These are phyloP conservation scores for Thripadectes ignobilis DNA, from an alignment of 2,797 vertebrate genomes.

Conservation along the genomic window DNA sequence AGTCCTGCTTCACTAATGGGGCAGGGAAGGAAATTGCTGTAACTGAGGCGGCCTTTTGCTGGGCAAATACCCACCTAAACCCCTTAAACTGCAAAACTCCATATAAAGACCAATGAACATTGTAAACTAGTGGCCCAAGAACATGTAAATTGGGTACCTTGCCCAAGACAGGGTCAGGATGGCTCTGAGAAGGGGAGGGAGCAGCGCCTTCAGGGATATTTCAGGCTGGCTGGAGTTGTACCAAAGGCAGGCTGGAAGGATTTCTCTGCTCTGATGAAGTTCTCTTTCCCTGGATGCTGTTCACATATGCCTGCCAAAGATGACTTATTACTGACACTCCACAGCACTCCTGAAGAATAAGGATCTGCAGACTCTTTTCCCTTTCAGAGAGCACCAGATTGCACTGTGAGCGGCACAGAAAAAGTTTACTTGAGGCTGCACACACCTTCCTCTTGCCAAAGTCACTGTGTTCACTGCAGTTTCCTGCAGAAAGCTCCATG, in stretches of 20 bases:
- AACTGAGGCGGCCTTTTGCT: neutral
- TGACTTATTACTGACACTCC: neutral
- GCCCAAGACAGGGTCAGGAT: neutral
- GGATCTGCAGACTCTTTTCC: neutral
- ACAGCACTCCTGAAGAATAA: neutral
- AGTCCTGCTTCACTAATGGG: neutral
- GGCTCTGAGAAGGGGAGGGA: neutral
- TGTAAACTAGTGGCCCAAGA: neutral
- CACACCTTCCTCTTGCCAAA: neutral
- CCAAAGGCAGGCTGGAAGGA: neutral
- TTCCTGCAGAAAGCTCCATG: neutral
- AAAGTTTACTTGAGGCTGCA: neutral
- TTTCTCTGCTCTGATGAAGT: neutral
- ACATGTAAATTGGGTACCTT: neutral
- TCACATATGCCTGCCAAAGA: neutral
- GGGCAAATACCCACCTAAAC: neutral
- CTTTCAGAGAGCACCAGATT: neutral
- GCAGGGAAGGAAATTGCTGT: neutral
- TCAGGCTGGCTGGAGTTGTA: neutral
- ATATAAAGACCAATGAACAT: neutral
- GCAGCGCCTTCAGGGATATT: neutral
- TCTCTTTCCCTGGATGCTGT: neutral
- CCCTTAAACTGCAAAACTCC: neutral
- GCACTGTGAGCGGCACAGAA: neutral
- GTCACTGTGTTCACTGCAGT: neutral